Evolutionary conservation across 2,113 vertebrate species (phyloP), one percentile per base, ranked within the genome.

Genomic region (Cyprinodon tularosa): DNA sequence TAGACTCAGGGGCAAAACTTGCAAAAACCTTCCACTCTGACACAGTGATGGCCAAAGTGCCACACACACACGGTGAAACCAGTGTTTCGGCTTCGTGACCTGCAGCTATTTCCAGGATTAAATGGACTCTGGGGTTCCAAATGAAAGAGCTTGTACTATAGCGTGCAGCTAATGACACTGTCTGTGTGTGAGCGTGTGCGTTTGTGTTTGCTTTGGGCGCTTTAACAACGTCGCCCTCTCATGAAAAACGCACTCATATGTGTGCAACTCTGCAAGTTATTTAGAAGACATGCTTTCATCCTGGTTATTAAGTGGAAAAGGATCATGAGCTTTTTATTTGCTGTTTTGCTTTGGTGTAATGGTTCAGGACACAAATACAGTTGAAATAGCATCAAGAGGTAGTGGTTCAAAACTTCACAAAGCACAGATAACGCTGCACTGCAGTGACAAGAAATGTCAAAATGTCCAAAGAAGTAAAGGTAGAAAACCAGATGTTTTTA

Each of bases 21-120:
- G 83, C 72, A 84, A 75, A 84, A 85, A 76, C 47, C 59, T 29
- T 69, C 74, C 60, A 70, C 68, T 77, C 72, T 73, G 61, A 74
- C 53, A 82, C 40, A 59, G 65, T 72, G 40, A 66, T n/a, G 45
- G 57, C 17, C 62, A 59, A 67, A 60, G 59, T 59, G 69, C 22
- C 62, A 68, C 62, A 44, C 62, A 71, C 66, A 62, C 74, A 72
- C 66, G 48, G 36, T 71, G n/a, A 59, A 12, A 67, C 20, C 73
- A 82, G 66, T 86, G 82, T 88, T 88, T 83, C 69, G 86, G 78
- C 74, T 61, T 37, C 38, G 79, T 89, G 71, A 89, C 91, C 90
- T 84, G 82, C 74, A 91, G 91, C 87, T 81, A 88, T 91, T 86
- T 90, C 80, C 80, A 76, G 74, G 60, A 74, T 83, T 90, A 88